Percentiles rank a stretch among this genome's conserved stretches.
phyloP scores from a whole-genome alignment of 2,113 vertebrate genomes.

The Tylochromis polylepis region DNA sequence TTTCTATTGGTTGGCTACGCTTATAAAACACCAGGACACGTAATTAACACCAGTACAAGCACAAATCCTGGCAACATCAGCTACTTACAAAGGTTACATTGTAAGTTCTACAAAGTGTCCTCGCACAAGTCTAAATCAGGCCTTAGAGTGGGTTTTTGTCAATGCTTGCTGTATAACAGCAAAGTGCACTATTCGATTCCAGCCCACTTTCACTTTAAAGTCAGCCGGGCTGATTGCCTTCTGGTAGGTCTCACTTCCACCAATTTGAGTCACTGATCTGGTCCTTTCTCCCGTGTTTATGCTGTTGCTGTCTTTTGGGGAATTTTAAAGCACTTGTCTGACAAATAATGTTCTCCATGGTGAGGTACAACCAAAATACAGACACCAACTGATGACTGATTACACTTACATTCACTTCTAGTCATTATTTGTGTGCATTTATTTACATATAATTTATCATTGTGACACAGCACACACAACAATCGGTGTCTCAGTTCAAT shows the following conservation, averaged over 20 bases:
- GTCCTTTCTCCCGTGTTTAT: background rate
- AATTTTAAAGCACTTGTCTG: background rate
- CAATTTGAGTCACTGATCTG: background rate
- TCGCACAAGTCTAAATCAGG: too few species aligned
- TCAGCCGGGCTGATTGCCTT: background rate
- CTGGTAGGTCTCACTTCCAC: background rate
- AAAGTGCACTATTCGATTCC: too few species aligned
- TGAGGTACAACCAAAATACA: background rate
- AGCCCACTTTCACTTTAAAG: too few species aligned
- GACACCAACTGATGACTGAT: background rate
- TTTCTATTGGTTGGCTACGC: too few species aligned
- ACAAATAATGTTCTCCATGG: background rate
- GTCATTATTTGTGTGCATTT: background rate
- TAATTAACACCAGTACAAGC: too few species aligned
- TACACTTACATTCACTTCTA: background rate
- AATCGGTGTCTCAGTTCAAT: background rate
- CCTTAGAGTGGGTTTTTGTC: too few species aligned
- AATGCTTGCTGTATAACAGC: too few species aligned
- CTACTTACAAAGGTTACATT: too few species aligned
- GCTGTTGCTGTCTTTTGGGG: background rate
- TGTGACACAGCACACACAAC: background rate
- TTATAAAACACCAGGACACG: too few species aligned
- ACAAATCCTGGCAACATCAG: too few species aligned
- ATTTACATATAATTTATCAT: background rate
- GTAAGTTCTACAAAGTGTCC: too few species aligned